Base-by-base conservation (phyloP, 1,140 invertebrate species). In the Ceratina calcarata region DNA sequence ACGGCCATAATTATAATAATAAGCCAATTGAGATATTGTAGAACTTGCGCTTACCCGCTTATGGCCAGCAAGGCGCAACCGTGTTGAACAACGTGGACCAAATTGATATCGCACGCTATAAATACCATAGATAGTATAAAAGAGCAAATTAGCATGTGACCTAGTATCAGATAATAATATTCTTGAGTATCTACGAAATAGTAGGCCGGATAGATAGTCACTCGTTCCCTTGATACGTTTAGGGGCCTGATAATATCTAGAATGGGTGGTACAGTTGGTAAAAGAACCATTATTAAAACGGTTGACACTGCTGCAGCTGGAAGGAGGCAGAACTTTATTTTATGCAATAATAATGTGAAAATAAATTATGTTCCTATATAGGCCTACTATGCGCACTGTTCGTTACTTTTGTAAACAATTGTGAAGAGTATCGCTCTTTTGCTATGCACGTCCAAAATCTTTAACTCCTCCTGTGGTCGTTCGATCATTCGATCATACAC, bases 241-340 rank as follows among this genome's bases (percentile, higher is more conserved):
- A 69, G 8, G 0, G 67, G 67, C 7, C 3, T 16, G 1, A 69
- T 1, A 15, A 69, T n/a, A 16, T 69, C 49, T 22, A 69, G 3
- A 27, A 69, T n/a, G 1, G 67, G 22, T n/a, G 67, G 49, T n/a
- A 69, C 7, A n/a, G 49, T 4, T 6, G 67, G 67, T 7, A 69
- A 1, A 2, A 55, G 8, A 1, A 68, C 6, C 13, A 53, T 51
- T 16, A 13, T 12, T 37, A 37, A 58, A 70, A 75, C 81, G 61
- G 78, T 72, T 83, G 78, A 65, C 58, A 66, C 60, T 73, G 49
- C 37, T 45, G 37, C 37, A 45, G 0, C 37, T 32, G 4, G 1
- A 32, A 32, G 27, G 2, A 32, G 27, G 27, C 27, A 32, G 27
- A 4, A 32, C 4, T 32, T 32, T 4, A 32, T 32, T 32, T 32